Evolutionary conservation across 2,888 invertebrate genomes (phyloP), one percentile per base, ranked within the genome.

Genomic region (Crepidodera aurea): DNA sequence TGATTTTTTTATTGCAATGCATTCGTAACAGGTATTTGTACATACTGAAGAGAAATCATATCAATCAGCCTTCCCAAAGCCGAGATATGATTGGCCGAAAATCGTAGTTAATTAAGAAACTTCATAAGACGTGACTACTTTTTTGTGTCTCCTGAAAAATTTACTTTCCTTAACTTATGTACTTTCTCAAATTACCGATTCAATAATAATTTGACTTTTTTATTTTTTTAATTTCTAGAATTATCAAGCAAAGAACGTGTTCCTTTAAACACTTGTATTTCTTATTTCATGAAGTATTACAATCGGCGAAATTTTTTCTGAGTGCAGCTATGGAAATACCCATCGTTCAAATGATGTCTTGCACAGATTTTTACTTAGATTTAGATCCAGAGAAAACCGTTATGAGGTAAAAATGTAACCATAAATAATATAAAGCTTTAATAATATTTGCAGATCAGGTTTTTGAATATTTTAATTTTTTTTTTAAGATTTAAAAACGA

Each of bases 311-410:
- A 71, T 88, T 96, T 73, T 98, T 98, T 82, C 86, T 99, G 16
- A 92, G 95, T 1, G 93, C 96, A 1, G 93, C 96, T 0, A 84
- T 98, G 8, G 93, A 96, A 79, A 90, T 90, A 42, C 96, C 98
- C 0, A 91, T 98, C 51, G 92, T 97, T 88, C 87, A 91, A 55
- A 87, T 98, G 42, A 84, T 98, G 34, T 92, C 93, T 79, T 94
- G 94, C 71, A 94, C 94, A 75, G 96, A 97, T 77, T 90, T 90
- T 81, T 94, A 92, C 81, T 85, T 97, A 53, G 97, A 98, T 78
- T 89, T 96, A 29, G 96, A 98, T 81, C 93, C 95, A 0, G 90
- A 91, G 66, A 96, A 96, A 78, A 88, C 90, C 56, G 84, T 89
- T 69, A 88, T 90, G 75, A 86, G 92, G 85, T 88, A 65, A 62